phyloP scores from a whole-genome alignment of 64 coral and sea anemone genomes.

The Porites australiensis region DNA sequence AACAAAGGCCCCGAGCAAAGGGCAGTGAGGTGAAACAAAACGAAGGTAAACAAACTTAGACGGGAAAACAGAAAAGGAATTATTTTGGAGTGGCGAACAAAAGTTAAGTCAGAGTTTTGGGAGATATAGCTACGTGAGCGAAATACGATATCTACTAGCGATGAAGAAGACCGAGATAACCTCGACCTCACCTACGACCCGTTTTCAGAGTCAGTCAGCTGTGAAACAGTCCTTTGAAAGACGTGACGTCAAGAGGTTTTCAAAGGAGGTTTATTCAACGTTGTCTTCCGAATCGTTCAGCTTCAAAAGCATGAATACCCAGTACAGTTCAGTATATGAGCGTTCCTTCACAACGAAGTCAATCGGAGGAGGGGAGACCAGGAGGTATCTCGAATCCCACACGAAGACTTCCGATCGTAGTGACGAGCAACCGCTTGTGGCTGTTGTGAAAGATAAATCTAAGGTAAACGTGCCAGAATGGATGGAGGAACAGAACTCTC shows the following conservation, averaged over 20 bases:
- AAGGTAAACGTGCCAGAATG: neutral
- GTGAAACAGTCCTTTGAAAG: neutral
- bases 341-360: neutral
- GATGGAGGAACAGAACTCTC: slow-evolving; percentile 1
- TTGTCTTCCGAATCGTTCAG: neutral
- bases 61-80: neutral
- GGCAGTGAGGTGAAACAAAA: neutral
- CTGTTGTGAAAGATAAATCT: slow-evolving; percentile 4
- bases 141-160: neutral
- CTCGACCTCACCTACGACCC: neutral
- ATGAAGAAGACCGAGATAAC: neutral
- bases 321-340: neutral
- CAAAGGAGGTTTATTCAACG: neutral
- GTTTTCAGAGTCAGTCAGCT: neutral
- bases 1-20: neutral
- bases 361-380: neutral
- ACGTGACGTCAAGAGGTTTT: slow-evolving; percentile 9
- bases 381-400: neutral
- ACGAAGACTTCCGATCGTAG: neutral
- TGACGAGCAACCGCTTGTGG: neutral
- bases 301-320: neutral
- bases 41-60: neutral
- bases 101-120: neutral
- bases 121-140: neutral
- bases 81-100: neutral